phyloP scores from a whole-genome alignment of 2,888 invertebrate species.

The Anagyrus pseudococci region DNA sequence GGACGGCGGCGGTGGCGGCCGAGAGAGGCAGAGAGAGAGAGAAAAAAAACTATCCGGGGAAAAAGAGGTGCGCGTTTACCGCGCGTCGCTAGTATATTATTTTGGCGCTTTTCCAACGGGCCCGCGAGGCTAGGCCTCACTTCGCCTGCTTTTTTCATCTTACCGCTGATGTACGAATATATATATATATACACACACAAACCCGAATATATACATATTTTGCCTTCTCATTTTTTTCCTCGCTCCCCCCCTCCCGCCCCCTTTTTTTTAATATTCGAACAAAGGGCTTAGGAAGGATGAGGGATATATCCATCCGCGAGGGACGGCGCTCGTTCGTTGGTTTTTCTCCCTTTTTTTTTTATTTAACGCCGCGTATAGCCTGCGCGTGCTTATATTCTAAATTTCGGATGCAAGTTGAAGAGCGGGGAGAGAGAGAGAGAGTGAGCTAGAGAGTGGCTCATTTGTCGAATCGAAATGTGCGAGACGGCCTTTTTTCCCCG shows the following conservation, averaged over 20 bases:
- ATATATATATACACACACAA: too few species aligned
- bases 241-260: conserved; percentile 9
- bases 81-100: conserved; percentile 58
- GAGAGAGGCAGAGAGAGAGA: background rate
- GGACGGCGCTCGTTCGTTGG: background rate
- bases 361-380: background rate
- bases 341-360: background rate
- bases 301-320: conserved; percentile 10
- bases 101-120: conserved; percentile 59
- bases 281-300: conserved; percentile 10
- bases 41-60: background rate
- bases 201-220: too few species aligned
- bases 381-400: conserved; percentile 20
- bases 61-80: conserved; percentile 30
- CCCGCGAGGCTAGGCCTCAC: conserved; percentile 59
- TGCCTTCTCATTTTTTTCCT: conserved; percentile 26
- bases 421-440: background rate
- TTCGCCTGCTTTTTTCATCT: conserved; percentile 62
- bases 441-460: conserved; percentile 20
- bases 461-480: conserved; percentile 24
- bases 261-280: conserved; percentile 12
- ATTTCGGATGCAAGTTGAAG: conserved; percentile 20
- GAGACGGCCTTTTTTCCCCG: background rate
- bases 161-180: conserved; percentile 54
- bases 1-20: background rate